Evolutionary conservation across 2,888 invertebrate species (phyloP).

Genomic region (Drosophila hamatofila): DNA sequence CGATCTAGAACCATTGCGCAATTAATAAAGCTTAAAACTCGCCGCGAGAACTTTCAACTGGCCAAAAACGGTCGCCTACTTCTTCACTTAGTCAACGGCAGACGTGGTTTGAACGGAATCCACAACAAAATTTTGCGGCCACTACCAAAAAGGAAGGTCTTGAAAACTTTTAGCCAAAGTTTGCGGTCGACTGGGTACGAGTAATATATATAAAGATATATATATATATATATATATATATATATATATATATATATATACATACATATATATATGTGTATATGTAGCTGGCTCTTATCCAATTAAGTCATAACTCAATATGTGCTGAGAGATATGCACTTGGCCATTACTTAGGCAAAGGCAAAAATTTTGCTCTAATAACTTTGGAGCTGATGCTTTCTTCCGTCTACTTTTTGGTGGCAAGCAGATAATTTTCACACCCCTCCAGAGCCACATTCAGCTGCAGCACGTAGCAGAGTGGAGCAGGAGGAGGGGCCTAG

Average conservation of each 20-base stretch:
- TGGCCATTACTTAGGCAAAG: slow-evolving; percentile 76
- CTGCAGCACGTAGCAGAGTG: slow-evolving; percentile 32
- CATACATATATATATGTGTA: background rate
- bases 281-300: slow-evolving; percentile 81
- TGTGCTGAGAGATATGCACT: slow-evolving; percentile 78
- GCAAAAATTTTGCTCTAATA: slow-evolving; percentile 77
- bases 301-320: slow-evolving; percentile 84
- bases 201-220: background rate
- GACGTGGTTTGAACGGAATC: slow-evolving; percentile 24
- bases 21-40: slow-evolving; percentile 10
- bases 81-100: slow-evolving; percentile 21
- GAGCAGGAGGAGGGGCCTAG: slow-evolving; percentile 16
- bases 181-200: slow-evolving; percentile 14
- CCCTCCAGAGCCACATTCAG: slow-evolving; percentile 18
- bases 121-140: slow-evolving; percentile 44
- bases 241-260: background rate
- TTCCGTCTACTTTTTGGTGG: slow-evolving; percentile 59
- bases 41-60: background rate
- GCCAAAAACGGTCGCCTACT: slow-evolving; percentile 11
- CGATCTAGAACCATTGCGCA: no score
- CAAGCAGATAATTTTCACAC: slow-evolving; percentile 73
- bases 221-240: slow-evolving; percentile 8
- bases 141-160: slow-evolving; percentile 26
- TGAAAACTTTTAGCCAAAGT: slow-evolving; percentile 51
- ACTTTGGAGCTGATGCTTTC: slow-evolving; percentile 66